These are phyloP conservation scores for Macrotrachela quadricornifera DNA, from an alignment of 1,140 invertebrate genomes.

Conservation along the genomic window DNA sequence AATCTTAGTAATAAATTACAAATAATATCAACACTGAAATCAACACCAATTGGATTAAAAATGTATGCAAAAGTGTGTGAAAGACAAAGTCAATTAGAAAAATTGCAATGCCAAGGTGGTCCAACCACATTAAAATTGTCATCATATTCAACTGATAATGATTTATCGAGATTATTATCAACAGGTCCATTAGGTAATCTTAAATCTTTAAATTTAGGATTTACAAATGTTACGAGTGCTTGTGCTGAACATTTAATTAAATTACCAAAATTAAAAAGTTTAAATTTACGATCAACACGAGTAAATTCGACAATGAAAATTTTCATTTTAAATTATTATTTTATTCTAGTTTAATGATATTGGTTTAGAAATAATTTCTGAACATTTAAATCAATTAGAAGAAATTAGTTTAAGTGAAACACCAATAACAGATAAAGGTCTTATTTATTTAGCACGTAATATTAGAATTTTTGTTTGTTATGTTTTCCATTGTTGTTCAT, in stretches of 20 bases:
- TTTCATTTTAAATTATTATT: not conserved
- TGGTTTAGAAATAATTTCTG: conserved; percentile 55
- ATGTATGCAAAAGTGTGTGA: conserved; percentile 51
- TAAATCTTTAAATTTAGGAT: conserved; percentile 57
- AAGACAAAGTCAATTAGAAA: conserved; percentile 48
- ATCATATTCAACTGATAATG: conserved; percentile 56
- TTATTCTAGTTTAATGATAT: conserved; percentile 50
- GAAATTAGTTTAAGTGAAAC: conserved; percentile 67
- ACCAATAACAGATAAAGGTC: conserved; percentile 59
- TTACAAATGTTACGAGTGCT: conserved; percentile 61
- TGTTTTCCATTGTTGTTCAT: conserved; percentile 8
- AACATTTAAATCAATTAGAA: conserved; percentile 57
- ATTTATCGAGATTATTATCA: conserved; percentile 51
- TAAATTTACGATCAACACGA: conserved; percentile 71
- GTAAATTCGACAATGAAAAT: conserved; percentile 16
- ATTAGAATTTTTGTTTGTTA: not conserved
- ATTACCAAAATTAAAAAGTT: conserved; percentile 51
- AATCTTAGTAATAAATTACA: conserved; percentile 41
- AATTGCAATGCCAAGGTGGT: conserved; percentile 64
- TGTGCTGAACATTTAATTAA: conserved; percentile 64
- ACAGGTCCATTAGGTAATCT: conserved; percentile 57
- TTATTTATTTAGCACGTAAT: conserved; percentile 49
- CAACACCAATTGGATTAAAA: conserved; percentile 44
- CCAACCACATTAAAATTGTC: conserved; percentile 55
- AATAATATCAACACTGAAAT: conserved; percentile 56